Conservation (phyloP, 2,888 invertebrate genomes). For the Agrotis clavis region DNA sequence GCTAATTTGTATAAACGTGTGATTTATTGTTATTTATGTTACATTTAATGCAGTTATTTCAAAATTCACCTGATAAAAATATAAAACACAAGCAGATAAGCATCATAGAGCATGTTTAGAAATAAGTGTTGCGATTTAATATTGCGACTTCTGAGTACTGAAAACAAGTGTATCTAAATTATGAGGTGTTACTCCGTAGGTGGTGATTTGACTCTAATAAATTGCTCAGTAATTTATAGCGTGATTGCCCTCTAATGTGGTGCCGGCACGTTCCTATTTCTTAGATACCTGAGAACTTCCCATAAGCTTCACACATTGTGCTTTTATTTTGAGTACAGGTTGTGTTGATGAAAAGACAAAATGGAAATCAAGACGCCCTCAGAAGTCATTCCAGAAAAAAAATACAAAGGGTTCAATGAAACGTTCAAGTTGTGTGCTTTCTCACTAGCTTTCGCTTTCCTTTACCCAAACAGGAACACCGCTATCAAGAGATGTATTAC, state of each 20-base stretch:
- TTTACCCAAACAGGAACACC: slow-evolving; percentile 79
- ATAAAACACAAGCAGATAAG: slow-evolving; percentile 2
- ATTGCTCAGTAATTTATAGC: slow-evolving; percentile 66
- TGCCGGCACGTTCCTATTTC: slow-evolving; percentile 28
- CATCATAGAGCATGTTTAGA: slow-evolving; percentile 17
- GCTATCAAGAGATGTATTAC: slow-evolving; percentile 62
- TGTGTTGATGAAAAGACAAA: slow-evolving; percentile 15
- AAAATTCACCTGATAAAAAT: not conserved
- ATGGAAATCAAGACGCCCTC: slow-evolving; percentile 56
- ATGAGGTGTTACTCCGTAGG: slow-evolving; percentile 54
- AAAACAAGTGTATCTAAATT: slow-evolving; percentile 55
- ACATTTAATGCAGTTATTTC: not conserved
- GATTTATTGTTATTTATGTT: slow-evolving; percentile 6
- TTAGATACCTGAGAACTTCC: slow-evolving; percentile 19
- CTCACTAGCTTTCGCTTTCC: slow-evolving; percentile 74
- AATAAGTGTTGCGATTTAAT: slow-evolving; percentile 13
- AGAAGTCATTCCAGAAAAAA: slow-evolving; percentile 54
- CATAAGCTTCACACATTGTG: slow-evolving; percentile 36
- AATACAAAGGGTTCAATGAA: slow-evolving; percentile 77
- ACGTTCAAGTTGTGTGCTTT: slow-evolving; percentile 79
- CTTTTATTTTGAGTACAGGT: slow-evolving; percentile 11
- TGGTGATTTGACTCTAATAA: slow-evolving; percentile 62
- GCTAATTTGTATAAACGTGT: not conserved
- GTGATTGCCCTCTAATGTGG: slow-evolving; percentile 61
- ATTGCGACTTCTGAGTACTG: slow-evolving; percentile 32